Conservation (phyloP, 2,888 invertebrate genomes). For the Molanna angustata region DNA sequence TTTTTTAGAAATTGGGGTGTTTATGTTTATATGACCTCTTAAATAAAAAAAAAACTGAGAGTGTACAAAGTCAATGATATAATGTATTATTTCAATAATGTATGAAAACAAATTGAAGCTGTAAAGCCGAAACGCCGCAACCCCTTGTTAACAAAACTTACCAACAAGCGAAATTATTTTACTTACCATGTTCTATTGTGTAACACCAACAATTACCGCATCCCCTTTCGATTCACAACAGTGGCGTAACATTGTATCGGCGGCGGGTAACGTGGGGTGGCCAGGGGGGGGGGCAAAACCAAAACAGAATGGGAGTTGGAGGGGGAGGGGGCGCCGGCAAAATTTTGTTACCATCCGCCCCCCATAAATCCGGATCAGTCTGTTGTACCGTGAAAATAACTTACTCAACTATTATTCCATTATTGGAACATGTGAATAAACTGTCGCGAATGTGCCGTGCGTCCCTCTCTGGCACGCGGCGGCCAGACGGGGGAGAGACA, state of each 20-base stretch:
- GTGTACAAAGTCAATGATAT: no score
- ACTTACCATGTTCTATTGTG: slow-evolving; percentile 21
- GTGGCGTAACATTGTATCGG: no score
- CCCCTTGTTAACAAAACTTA: no score
- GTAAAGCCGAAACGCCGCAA: no score
- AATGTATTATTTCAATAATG: no score
- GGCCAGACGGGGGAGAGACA: background rate
- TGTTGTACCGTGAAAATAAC: slow-evolving; percentile 31
- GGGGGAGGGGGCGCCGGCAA: background rate
- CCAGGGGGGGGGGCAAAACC: no score
- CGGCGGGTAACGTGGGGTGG: no score
- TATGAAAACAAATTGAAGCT: no score
- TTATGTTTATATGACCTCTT: no score
- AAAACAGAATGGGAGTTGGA: background rate
- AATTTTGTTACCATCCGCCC: slow-evolving; percentile 1
- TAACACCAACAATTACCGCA: slow-evolving; percentile 20
- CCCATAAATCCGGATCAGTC: slow-evolving; percentile 24
- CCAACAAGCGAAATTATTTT: slow-evolving; percentile 5
- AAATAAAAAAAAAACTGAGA: no score
- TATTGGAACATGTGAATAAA: slow-evolving; percentile 7
- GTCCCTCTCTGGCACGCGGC: background rate
- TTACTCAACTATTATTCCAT: slow-evolving; percentile 32
- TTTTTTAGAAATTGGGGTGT: no score
- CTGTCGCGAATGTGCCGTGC: background rate
- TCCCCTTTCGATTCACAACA: no score